Percentiles rank a stretch among this genome's conserved stretches.
These are phyloP conservation scores for Acanthosepion lycidas DNA, from an alignment of 2,888 invertebrate species.

Conservation along the genomic window DNA sequence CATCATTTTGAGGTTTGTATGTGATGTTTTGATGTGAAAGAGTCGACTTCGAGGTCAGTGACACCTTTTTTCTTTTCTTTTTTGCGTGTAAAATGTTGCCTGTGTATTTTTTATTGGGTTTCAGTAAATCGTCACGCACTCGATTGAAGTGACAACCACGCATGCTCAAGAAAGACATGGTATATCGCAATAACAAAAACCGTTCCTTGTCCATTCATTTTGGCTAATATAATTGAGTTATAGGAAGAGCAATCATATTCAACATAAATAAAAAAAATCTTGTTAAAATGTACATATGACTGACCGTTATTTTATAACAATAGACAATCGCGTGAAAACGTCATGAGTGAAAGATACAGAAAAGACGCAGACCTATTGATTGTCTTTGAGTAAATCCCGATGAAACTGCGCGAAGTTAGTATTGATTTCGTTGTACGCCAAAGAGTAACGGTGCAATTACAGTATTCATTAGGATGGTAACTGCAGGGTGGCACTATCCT, in stretches of 20 bases:
- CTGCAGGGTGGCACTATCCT: background rate
- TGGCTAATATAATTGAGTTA: background rate
- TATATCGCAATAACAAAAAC: background rate
- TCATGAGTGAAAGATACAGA: background rate
- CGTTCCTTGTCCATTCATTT: background rate
- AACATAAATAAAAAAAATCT: background rate
- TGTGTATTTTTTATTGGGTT: background rate
- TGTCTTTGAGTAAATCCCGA: background rate
- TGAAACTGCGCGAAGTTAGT: background rate
- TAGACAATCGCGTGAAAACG: background rate
- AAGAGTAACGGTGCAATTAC: background rate
- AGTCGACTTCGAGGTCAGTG: background rate
- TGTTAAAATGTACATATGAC: background rate
- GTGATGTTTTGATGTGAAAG: background rate
- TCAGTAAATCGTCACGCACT: background rate
- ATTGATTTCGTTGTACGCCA: background rate
- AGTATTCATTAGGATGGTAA: background rate
- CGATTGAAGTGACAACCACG: background rate
- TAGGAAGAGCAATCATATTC: background rate
- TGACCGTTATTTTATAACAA: background rate
- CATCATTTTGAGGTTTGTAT: background rate
- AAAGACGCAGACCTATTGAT: background rate
- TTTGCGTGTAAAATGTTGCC: background rate
- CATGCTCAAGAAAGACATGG: background rate
- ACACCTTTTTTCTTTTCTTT: background rate